Base-by-base conservation (phyloP, 1,140 invertebrate genomes). In the Macrostomum lignano region DNA sequence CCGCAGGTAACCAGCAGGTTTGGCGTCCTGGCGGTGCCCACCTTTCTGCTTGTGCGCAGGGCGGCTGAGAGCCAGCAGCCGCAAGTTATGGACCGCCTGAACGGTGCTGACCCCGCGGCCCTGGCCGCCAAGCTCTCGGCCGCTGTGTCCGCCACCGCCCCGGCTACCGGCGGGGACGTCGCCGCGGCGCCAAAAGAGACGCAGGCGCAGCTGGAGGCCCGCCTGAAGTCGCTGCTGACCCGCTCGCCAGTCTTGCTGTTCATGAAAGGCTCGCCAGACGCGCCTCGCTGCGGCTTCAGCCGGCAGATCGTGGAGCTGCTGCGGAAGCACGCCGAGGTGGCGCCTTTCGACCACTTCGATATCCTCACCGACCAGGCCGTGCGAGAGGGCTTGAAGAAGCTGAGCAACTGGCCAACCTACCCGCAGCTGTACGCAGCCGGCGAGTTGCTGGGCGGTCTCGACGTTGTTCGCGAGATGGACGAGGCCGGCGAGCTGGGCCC, bases 371-470 rank as follows among this genome's bases (percentile, higher is more conserved):
- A 93, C 13, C 61, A 93, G 10, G 55, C 67, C 35, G 70, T 84
- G 58, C 78, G 91, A 51, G 55, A 63, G 25, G 79, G 76, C 46
- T 70, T 94, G n/a, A 94, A 94, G 62, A 74, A 84, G 11, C 93
- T 69, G 51, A 74, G 75, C 6, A 78, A 75, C 41, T 94, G 86
- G 86, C 86, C 84, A n/a, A 94, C 86, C 29, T 88, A 93, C 49
- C 86, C 86, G 1, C 86, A 94, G 63, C 68, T 88, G 2, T 66
- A 51, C 49, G 78, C 94, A 19, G 71, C 82, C 58, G 82, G 82
- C 11, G 79, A 93, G 58, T 93, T 94, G 62, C 68, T 94, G 34
- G 84, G 84, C 15, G 86, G 86, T 7, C 91, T 82, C 59, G 84
- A 94, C 58, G 86, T 93, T 42, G 60, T 94, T 47, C 49, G 94